Percentiles rank a stretch among this genome's conserved stretches.
Conservation (phyloP, 2,888 invertebrate species). For the Leucophora obtusa region DNA sequence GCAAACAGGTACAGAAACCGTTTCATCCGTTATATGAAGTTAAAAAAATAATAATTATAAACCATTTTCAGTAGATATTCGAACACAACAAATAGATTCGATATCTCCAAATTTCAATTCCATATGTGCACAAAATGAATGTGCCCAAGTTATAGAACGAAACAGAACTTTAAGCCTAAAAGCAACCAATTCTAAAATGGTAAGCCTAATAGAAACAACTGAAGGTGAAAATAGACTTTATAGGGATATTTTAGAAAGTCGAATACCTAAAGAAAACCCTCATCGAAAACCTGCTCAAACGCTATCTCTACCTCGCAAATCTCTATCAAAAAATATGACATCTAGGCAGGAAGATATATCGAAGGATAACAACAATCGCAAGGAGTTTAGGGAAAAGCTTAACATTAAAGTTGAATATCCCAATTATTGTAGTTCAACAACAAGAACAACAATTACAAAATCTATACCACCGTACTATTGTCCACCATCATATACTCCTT, state of each 20-base stretch:
- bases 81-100: not conserved
- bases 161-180: not conserved
- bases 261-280: not conserved
- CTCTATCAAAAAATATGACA: not conserved
- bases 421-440: not conserved
- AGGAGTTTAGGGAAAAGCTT: conserved; percentile 23
- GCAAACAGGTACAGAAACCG: too few species aligned
- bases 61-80: too few species aligned
- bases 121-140: not conserved
- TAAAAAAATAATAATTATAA: too few species aligned
- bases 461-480: conserved; percentile 48
- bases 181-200: not conserved
- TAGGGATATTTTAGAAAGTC: not conserved
- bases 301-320: not conserved
- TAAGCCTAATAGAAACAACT: not conserved
- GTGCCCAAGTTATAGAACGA: not conserved
- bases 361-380: not conserved
- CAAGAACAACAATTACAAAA: not conserved
- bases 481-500: conserved; percentile 24
- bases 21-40: too few species aligned
- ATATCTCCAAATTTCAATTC: not conserved
- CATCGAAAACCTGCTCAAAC: not conserved
- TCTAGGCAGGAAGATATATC: not conserved
- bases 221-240: not conserved
- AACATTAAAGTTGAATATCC: conserved; percentile 1